phyloP scores from a whole-genome alignment of 2,797 vertebrate species.

The Columba guinea region DNA sequence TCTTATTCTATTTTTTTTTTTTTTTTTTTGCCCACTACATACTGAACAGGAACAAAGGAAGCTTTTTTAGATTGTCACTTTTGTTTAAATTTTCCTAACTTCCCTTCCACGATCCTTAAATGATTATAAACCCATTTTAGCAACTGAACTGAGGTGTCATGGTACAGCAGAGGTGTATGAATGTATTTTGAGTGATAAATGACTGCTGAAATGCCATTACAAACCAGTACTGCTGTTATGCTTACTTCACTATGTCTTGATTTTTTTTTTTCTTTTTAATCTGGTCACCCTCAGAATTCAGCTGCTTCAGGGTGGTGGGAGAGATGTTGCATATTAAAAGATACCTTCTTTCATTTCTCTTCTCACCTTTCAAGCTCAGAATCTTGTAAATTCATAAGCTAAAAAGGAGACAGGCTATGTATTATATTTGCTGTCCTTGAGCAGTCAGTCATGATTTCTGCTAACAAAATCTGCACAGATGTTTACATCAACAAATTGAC shows the following conservation, averaged over 20 bases:
- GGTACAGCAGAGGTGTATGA: neutral
- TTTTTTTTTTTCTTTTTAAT: neutral
- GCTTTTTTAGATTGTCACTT: neutral
- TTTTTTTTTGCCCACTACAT: neutral
- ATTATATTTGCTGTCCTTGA: slow-evolving; percentile 15
- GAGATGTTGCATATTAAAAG: neutral
- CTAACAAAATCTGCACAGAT: neutral
- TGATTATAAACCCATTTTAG: neutral
- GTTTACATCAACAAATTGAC: slow-evolving; percentile 24
- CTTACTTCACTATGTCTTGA: neutral
- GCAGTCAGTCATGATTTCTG: slow-evolving; percentile 22
- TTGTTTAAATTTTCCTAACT: neutral
- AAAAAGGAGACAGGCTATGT: neutral
- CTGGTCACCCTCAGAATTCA: neutral
- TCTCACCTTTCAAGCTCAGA: neutral
- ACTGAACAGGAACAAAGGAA: neutral
- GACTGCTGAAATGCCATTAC: neutral
- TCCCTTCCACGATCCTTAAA: fast-evolving
- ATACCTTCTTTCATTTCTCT: slow-evolving; percentile 16
- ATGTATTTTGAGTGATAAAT: slow-evolving; percentile 36
- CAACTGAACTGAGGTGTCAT: neutral
- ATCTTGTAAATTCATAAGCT: neutral
- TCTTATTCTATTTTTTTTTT: neutral
- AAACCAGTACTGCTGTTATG: neutral
- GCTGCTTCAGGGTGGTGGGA: neutral